These are phyloP conservation scores for Cyrtodaria siliqua DNA, from an alignment of 2,888 invertebrate genomes.

Conservation along the genomic window DNA sequence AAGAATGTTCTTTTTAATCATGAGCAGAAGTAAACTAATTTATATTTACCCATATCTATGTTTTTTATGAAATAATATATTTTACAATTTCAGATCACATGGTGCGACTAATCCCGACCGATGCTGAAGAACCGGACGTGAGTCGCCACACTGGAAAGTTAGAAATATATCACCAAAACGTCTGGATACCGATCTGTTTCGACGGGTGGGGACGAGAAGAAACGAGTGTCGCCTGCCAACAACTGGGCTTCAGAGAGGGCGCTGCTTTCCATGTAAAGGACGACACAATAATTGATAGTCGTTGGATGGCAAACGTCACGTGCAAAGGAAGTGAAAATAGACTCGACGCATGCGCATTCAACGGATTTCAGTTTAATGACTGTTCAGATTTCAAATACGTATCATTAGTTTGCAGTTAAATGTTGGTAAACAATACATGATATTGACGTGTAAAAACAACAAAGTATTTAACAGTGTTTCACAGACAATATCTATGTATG, in stretches of 20 bases:
- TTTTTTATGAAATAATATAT: background rate
- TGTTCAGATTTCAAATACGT: conserved; percentile 49
- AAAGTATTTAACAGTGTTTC: too few species aligned
- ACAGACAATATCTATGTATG: too few species aligned
- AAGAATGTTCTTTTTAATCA: too few species aligned
- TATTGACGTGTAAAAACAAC: too few species aligned
- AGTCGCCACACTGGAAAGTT: conserved; percentile 65
- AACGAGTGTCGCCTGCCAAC: conserved; percentile 74
- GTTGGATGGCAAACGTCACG: conserved; percentile 70
- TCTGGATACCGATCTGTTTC: conserved; percentile 74
- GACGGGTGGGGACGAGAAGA: conserved; percentile 74
- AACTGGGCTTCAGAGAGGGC: conserved; percentile 72
- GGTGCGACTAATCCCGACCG: conserved; percentile 60
- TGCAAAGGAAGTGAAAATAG: conserved; percentile 66
- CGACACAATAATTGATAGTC: conserved; percentile 22
- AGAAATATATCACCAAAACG: conserved; percentile 72
- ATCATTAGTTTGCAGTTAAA: conserved; percentile 54
- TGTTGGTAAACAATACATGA: background rate
- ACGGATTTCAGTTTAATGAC: conserved; percentile 50
- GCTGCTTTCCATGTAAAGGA: conserved; percentile 34
- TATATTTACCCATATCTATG: too few species aligned
- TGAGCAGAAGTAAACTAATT: too few species aligned
- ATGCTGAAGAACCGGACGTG: conserved; percentile 51
- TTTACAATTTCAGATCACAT: conserved; percentile 71
- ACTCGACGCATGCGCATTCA: conserved; percentile 65